A percentile compares a stretch with the other conserved stretches of the same genome.
Evolutionary conservation across 1,140 invertebrate genomes (phyloP).

Genomic region (Campoletis sonorensis): DNA sequence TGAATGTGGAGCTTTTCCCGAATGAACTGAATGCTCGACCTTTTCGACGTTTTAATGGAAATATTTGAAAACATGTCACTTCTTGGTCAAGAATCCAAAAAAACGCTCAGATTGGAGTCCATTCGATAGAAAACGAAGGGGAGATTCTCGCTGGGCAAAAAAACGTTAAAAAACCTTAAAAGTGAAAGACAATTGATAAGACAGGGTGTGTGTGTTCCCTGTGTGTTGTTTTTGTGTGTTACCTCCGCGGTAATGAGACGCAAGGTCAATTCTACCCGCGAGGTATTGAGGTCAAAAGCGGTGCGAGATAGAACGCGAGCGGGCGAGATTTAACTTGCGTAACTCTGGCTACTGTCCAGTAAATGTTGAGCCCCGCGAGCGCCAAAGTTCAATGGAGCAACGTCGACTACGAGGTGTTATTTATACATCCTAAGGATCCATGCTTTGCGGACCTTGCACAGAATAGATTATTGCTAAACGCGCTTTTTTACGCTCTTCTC

Average conservation of each 20-base stretch:
- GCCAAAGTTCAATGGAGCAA: conserved; percentile 76
- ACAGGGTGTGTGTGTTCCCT: neutral
- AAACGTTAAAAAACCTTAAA: neutral
- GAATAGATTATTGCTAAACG: conserved; percentile 57
- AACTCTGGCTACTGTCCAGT: conserved; percentile 69
- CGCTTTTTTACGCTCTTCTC: conserved; percentile 27
- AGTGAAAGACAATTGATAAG: neutral
- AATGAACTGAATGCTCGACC: no score
- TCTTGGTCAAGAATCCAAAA: no score
- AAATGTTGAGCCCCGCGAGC: conserved; percentile 57
- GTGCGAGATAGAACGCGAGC: conserved; percentile 41
- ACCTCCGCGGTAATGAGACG: conserved; percentile 56
- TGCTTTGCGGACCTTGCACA: conserved; percentile 60
- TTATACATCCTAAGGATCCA: conserved; percentile 59
- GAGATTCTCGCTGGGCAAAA: neutral
- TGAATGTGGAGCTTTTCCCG: no score
- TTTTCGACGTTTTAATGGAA: no score
- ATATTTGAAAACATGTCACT: no score
- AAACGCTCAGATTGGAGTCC: no score
- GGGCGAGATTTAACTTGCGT: conserved; percentile 61
- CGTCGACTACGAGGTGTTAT: conserved; percentile 62
- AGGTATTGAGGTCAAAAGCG: conserved; percentile 70
- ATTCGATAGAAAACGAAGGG: no score
- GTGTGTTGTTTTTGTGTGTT: conserved; percentile 20
- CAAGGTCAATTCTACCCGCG: conserved; percentile 68